phyloP scores from a whole-genome alignment of 2,113 vertebrate species.

The Sylvicapra grimmia region DNA sequence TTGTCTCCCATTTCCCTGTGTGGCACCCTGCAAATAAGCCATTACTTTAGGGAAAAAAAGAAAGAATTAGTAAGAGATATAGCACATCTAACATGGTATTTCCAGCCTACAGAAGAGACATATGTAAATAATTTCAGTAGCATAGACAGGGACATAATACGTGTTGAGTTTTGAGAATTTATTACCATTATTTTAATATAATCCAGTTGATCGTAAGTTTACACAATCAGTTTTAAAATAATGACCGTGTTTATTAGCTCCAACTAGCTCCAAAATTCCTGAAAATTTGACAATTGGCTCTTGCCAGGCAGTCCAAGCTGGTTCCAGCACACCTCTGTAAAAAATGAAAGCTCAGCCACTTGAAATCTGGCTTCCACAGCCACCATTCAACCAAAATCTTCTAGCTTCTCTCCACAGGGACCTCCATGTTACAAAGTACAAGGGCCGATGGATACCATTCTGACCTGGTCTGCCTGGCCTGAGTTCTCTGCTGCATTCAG shows the following conservation, averaged over 20 bases:
- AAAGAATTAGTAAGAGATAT: neutral
- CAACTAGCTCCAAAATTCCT: neutral
- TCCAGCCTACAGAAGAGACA: neutral
- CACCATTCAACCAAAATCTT: neutral
- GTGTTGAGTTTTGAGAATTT: neutral
- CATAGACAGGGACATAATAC: neutral
- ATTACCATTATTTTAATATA: neutral
- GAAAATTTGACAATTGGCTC: neutral
- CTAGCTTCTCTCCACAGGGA: neutral
- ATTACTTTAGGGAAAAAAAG: neutral
- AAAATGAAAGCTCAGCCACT: neutral
- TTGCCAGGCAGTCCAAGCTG: neutral
- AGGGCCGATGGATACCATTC: neutral
- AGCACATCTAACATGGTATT: neutral
- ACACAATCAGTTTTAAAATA: neutral
- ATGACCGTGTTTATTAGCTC: neutral
- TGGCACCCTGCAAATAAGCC: neutral
- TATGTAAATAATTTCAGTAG: neutral
- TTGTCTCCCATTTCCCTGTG: neutral
- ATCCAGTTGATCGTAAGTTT: neutral
- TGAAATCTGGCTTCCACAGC: neutral
- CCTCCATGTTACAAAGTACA: neutral
- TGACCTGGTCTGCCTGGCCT: neutral
- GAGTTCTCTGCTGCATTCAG: neutral
- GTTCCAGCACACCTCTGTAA: neutral